Evolutionary conservation across 2,797 vertebrate genomes (phyloP).

Genomic region (Tadarida brasiliensis): DNA sequence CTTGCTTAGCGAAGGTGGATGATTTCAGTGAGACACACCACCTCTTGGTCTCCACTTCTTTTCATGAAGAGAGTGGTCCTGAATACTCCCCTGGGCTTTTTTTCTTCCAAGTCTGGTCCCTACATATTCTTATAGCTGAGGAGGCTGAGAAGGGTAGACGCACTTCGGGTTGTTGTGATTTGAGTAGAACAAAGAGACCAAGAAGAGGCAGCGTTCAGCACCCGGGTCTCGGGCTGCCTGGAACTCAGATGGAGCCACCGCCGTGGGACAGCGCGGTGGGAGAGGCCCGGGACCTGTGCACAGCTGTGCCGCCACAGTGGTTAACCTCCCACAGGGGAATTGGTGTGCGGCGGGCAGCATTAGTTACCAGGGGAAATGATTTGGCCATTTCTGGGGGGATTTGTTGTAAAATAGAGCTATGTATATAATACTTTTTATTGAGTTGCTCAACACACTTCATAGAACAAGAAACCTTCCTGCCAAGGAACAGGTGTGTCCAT

Average conservation of each 20-base stretch:
- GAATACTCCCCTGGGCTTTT: background rate
- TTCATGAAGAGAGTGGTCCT: background rate
- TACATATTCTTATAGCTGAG: background rate
- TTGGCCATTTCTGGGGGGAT: slow-evolving; percentile 74
- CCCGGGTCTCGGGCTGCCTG: background rate
- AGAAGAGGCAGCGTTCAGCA: background rate
- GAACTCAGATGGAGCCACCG: background rate
- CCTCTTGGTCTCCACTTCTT: background rate
- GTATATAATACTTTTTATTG: slow-evolving; percentile 58
- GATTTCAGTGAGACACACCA: background rate
- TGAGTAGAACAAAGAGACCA: slow-evolving; percentile 35
- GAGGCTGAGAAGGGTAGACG: background rate
- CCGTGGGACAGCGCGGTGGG: background rate
- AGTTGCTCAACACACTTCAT: slow-evolving; percentile 58
- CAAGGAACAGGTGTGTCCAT: background rate
- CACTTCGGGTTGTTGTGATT: slow-evolving; percentile 1
- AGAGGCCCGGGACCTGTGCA: slow-evolving; percentile 35
- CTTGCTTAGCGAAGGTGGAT: background rate
- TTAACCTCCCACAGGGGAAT: slow-evolving; percentile 77
- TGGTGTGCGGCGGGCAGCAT: slow-evolving; percentile 72
- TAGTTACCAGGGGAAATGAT: slow-evolving; percentile 81
- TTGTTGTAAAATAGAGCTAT: slow-evolving; percentile 70
- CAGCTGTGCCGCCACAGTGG: slow-evolving; percentile 78
- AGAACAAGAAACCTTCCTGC: slow-evolving; percentile 67
- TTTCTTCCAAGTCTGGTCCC: background rate